phyloP scores from a whole-genome alignment of 2,797 vertebrate species.

The Macropodus opercularis region DNA sequence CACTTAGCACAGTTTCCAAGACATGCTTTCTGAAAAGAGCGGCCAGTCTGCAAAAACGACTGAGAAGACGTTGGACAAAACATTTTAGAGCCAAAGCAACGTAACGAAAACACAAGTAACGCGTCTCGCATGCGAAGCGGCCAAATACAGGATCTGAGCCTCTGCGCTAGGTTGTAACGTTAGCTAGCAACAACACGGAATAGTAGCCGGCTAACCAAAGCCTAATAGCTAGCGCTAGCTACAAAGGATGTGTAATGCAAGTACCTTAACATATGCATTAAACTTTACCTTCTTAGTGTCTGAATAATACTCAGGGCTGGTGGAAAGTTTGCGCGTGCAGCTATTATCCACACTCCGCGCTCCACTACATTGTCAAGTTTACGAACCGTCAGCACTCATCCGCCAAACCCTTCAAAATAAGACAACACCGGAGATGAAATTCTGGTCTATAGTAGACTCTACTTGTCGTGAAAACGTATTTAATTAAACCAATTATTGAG shows the following conservation, averaged over 20 bases:
- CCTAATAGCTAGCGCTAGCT: neutral
- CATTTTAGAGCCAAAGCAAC: too few relatives aligned
- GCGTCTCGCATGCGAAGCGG: neutral
- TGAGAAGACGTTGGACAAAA: too few relatives aligned
- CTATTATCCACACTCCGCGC: neutral
- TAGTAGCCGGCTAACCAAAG: neutral
- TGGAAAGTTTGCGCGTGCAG: neutral
- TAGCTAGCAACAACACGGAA: slow-evolving; percentile 1
- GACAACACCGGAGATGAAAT: accelerated
- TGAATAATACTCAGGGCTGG: too few relatives aligned
- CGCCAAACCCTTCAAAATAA: slow-evolving; percentile 40
- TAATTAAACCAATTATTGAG: too few relatives aligned
- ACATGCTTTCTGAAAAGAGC: too few relatives aligned
- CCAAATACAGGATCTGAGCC: neutral
- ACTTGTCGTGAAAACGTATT: too few relatives aligned
- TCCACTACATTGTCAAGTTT: neutral
- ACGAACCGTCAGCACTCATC: neutral
- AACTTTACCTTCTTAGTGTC: slow-evolving; percentile 6
- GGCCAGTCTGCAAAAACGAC: too few relatives aligned
- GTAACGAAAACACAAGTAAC: accelerated
- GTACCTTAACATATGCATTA: accelerated
- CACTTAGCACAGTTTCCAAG: too few relatives aligned
- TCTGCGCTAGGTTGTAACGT: neutral
- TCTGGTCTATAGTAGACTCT: accelerated
- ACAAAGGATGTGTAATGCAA: accelerated